Evolutionary conservation across 2,888 invertebrate genomes (phyloP).

Genomic region (Argyresthia goedartella): DNA sequence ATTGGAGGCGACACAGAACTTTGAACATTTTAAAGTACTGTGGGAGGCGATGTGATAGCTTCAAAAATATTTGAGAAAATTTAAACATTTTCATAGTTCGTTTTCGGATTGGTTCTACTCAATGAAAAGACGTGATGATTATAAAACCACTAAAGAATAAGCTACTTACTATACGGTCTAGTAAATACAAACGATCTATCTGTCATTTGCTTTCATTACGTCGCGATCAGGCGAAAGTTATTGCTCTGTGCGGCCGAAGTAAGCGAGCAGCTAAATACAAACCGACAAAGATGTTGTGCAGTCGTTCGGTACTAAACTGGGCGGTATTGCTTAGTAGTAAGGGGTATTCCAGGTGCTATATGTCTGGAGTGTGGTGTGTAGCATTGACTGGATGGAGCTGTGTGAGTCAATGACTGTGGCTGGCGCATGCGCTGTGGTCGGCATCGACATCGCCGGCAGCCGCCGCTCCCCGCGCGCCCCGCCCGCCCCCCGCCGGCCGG

Average conservation of each 20-base stretch:
- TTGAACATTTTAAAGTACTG: too few relatives aligned
- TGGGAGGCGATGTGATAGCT: too few relatives aligned
- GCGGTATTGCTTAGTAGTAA: too few relatives aligned
- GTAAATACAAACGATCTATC: constrained; percentile 1
- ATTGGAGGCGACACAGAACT: too few relatives aligned
- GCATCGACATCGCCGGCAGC: background rate
- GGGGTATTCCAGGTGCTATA: too few relatives aligned
- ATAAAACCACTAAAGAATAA: constrained; percentile 3
- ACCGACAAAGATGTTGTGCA: background rate
- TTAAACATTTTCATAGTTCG: too few relatives aligned
- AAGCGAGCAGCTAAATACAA: constrained; percentile 14
- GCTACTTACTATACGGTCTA: constrained; percentile 1
- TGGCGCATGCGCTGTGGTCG: constrained; percentile 4
- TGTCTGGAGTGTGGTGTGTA: too few relatives aligned
- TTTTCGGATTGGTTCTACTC: too few relatives aligned
- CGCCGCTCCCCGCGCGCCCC: too few relatives aligned
- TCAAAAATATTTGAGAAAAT: too few relatives aligned
- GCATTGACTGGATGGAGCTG: background rate
- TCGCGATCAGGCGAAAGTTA: constrained; percentile 27
- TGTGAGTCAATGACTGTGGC: constrained; percentile 4
- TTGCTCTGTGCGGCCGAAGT: constrained; percentile 16
- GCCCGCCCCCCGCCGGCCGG: too few relatives aligned
- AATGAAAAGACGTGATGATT: background rate
- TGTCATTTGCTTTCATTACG: constrained; percentile 11
- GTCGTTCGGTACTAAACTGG: background rate